phyloP scores from a whole-genome alignment of 2,113 vertebrate genomes.

The Himantopus leucocephalus region DNA sequence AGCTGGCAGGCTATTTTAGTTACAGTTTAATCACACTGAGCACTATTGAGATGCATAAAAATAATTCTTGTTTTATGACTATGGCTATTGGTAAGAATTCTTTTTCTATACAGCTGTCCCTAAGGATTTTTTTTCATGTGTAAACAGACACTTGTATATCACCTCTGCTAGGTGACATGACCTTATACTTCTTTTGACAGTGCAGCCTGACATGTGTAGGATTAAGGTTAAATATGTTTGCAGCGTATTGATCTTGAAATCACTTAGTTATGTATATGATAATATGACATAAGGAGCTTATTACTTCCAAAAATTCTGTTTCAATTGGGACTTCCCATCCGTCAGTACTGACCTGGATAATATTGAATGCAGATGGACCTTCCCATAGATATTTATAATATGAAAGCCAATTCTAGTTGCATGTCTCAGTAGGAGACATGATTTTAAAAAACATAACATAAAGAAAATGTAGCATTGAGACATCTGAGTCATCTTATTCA shows the following conservation, averaged over 20 bases:
- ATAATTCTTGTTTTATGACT: not conserved
- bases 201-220: not conserved
- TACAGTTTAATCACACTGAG: not conserved
- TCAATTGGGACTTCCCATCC: not conserved
- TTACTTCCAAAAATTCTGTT: not conserved
- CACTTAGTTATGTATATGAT: not conserved
- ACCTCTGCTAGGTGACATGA: not conserved
- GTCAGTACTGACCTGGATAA: not conserved
- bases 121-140: not conserved
- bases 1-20: not conserved
- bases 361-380: not conserved
- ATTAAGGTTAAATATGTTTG: not conserved
- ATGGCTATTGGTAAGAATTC: not conserved
- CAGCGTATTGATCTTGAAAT: not conserved
- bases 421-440: not conserved
- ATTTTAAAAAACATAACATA: not conserved
- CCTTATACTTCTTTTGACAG: not conserved
- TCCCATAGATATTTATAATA: not conserved
- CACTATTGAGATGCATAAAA: not conserved
- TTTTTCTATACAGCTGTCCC: not conserved
- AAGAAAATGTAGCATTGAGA: not conserved
- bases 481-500: not conserved
- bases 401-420: not conserved
- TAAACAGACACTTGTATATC: not conserved
- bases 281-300: not conserved